Evolutionary conservation across 2,113 vertebrate genomes (phyloP).

Genomic region (Plecturocebus donacophilus): DNA sequence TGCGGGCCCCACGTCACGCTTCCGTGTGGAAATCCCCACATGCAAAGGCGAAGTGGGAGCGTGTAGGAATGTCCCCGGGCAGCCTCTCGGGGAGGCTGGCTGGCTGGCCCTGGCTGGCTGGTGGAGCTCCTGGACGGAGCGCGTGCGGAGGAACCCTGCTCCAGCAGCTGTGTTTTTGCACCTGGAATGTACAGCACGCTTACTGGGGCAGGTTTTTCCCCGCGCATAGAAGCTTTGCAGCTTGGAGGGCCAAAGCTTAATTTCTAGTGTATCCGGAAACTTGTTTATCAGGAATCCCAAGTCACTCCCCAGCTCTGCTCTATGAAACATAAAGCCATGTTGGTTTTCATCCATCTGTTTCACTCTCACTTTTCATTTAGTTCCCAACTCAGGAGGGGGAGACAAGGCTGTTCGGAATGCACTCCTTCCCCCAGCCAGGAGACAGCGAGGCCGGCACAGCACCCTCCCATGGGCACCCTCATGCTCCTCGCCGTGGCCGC

Average conservation of each 20-base stretch:
- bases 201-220: background rate
- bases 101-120: background rate
- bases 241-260: background rate
- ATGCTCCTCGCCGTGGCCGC: background rate
- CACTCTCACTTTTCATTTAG: background rate
- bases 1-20: fast-evolving
- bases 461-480: background rate
- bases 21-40: fast-evolving
- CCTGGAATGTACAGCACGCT: fast-evolving
- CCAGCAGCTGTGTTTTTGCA: background rate
- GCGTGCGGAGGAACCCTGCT: fast-evolving
- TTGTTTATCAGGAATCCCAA: background rate
- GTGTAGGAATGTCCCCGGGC: background rate
- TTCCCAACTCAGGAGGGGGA: background rate
- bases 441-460: background rate
- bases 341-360: no score
- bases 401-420: background rate
- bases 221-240: background rate
- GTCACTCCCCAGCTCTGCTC: background rate
- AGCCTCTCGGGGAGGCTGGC: background rate
- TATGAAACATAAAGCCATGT: background rate
- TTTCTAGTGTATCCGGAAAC: background rate
- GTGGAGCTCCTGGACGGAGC: background rate
- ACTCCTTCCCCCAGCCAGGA: background rate
- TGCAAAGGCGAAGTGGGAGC: no score